A percentile compares a stretch with the other conserved stretches of the same genome.
phyloP scores from a whole-genome alignment of 2,113 vertebrate genomes.

The Naja naja region DNA sequence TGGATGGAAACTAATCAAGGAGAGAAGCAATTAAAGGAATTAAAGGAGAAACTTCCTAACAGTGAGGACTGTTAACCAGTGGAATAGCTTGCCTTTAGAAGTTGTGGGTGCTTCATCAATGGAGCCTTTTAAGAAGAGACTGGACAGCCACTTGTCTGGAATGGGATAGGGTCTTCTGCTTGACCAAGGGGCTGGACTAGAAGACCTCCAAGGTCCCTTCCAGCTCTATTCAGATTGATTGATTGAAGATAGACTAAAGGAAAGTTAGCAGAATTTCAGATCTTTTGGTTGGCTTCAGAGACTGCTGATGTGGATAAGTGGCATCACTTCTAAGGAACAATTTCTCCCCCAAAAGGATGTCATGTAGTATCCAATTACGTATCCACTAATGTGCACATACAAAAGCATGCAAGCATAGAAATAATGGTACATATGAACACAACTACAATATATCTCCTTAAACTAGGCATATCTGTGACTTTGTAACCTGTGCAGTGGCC shows the following conservation, averaged over 20 bases:
- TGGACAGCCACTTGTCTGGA: neutral
- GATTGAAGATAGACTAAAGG: neutral
- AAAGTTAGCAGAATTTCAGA: conserved; percentile 3
- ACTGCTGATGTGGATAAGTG: neutral
- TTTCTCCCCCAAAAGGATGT: neutral
- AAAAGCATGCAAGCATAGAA: neutral
- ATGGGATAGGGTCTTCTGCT: neutral
- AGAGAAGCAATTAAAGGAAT: neutral
- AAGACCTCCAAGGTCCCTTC: neutral
- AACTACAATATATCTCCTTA: neutral
- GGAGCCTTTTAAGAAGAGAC: neutral
- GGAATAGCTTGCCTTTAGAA: neutral
- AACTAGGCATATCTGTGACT: neutral
- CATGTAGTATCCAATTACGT: neutral
- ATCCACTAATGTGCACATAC: neutral
- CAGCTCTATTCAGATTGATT: neutral
- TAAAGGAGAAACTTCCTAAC: neutral
- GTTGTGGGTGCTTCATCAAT: neutral
- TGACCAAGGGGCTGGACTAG: neutral
- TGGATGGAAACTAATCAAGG: neutral
- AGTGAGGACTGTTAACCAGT: neutral
- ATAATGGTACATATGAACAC: neutral
- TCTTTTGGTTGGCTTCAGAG: neutral
- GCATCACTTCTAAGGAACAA: neutral
- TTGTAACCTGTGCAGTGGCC: neutral